Evolutionary conservation across 2,113 vertebrate species (phyloP), one percentile per base, ranked within the genome.

Genomic region (Petaurus breviceps): DNA sequence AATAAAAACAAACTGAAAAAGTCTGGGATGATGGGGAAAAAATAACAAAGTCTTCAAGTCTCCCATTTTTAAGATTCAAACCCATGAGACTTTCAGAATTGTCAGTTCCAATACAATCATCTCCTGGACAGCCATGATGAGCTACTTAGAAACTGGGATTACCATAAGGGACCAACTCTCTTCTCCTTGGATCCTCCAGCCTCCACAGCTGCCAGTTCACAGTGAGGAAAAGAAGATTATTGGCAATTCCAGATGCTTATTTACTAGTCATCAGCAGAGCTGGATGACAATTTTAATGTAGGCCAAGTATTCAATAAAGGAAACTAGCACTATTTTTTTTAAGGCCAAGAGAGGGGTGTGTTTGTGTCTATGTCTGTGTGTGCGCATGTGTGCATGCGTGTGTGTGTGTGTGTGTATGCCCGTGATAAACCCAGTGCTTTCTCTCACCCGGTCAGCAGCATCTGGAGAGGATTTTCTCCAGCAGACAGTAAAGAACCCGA

Each of bases 401-500:
- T 90, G 46, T 6, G 8, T 22, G 24, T 49, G 92, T 2, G 8
- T 5, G 31, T 51, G 57, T 98, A 96, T 94, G 96, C 12, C 95
- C 97, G 97, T 89, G 97, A 98, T 98, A 98, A 98, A 98, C 98
- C 96, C 31, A 61, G 96, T 77, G 92, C 57, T 95, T 0, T 94
- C 97, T 98, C 98, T 98, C 98, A 98, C 98, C 51, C 89, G 98
- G 94, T 94, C 96, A 96, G 98, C 98, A 98, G 99, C 99, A 99
- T 99, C 99, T 99, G 99, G 99, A 99, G 99, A 99, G 99, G 99
- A 99, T 99, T 99, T 99, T 99, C 99, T 99, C 99, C 99, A 99
- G 99, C 99, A 99, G 99, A 99, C 99, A 99, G 99, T 99, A 99
- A 99, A 99, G 99, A 99, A 99, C 99, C 99, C 99, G 99, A 99